These are phyloP conservation scores for Orchesella flavescens DNA, from an alignment of 2,888 invertebrate species.

Conservation along the genomic window DNA sequence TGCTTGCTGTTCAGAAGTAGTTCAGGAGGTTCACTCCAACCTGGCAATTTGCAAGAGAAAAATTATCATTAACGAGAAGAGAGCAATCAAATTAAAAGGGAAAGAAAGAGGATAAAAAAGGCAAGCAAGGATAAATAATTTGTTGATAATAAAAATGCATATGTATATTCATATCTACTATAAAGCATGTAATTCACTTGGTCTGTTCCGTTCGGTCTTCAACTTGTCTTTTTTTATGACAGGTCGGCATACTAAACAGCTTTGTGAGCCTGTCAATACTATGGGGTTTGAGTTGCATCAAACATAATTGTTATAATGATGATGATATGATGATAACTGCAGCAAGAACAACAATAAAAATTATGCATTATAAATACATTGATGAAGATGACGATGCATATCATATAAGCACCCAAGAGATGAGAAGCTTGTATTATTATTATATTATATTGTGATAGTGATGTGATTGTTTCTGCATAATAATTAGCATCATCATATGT, in stretches of 20 bases:
- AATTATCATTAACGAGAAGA: not conserved
- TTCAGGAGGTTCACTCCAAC: no score
- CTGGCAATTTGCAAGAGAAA: not conserved
- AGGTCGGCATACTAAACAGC: conserved; percentile 40
- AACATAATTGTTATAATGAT: conserved; percentile 58
- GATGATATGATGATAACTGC: conserved; percentile 52
- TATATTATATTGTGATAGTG: no score
- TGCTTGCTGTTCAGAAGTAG: no score
- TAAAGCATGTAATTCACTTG: no score
- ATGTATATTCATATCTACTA: no score
- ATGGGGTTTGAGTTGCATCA: conserved; percentile 51
- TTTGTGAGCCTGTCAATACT: conserved; percentile 44
- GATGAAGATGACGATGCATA: not conserved
- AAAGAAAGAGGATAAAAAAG: conserved; percentile 15
- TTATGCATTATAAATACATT: not conserved
- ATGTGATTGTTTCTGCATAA: no score
- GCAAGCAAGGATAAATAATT: no score
- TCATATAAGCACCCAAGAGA: not conserved
- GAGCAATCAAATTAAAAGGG: not conserved
- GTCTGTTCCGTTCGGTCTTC: no score
- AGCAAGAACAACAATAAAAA: not conserved
- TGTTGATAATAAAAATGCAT: no score
- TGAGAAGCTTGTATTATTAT: no score
- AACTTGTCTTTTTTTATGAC: conserved; percentile 21
- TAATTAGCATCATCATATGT: no score